Evolutionary conservation across 2,888 invertebrate genomes (phyloP), one percentile per base, ranked within the genome.

Genomic region (Agrochola litura): DNA sequence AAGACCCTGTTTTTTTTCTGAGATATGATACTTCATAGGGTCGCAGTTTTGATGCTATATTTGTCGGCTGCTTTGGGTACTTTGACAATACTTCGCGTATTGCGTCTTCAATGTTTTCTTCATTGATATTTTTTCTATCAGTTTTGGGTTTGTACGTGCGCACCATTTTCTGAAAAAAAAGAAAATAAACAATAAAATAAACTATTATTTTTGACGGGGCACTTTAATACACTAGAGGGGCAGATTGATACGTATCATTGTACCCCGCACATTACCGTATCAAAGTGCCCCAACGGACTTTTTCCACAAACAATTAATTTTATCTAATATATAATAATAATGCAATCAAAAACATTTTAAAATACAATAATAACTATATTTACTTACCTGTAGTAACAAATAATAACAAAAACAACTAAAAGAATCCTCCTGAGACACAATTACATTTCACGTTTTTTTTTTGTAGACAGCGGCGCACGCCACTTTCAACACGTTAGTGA

Each of bases 61-160:
- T 25, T 58, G 58, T 58, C 58, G 58, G 58, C 58, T 25, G 58
- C 58, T 58, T 58, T 58, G n/a, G n/a, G 58, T 58, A 65, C 78
- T 85, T 82, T 68, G 83, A 84, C 71, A 82, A 71, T 76, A 83
- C 85, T 85, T 86, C 83, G 77, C 77, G 68, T 82, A 82, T 84
- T 37, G 73, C 73, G 37, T 73, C 25, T 85, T 66, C 63, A 83
- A 60, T 82, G 76, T 78, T 82, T 78, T 85, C 83, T 82, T 85
- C 82, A 72, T 83, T 80, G 61, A 84, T 81, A 79, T 82, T 69
- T 79, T 71, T 83, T 76, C 81, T 80, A 76, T 83, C 78, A 68
- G 78, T 83, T 70, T 79, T 84, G 64, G 65, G 80, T 58, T 58
- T 43, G 43, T 43, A 43, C 9, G 43, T 9, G 43, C 43, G 43